Conservation (phyloP, 2,888 invertebrate species). For the Galeruca laticollis region DNA sequence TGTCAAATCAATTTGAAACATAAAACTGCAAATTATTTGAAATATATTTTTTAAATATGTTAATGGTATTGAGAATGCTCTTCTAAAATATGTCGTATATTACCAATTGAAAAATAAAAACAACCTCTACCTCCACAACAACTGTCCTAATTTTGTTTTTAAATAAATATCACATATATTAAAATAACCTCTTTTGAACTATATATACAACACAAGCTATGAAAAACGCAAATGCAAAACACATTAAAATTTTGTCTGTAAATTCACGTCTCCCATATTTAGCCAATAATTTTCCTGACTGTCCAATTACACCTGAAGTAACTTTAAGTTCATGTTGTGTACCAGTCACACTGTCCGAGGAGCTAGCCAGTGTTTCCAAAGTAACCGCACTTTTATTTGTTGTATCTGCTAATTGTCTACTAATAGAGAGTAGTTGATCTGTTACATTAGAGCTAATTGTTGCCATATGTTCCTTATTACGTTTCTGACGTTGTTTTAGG, state of each 20-base stretch:
- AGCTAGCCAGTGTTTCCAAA: conserved; percentile 80
- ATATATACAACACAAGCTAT: conserved; percentile 93
- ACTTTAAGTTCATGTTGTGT: conserved; percentile 86
- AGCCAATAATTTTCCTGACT: conserved; percentile 90
- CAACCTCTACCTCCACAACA: background rate
- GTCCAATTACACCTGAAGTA: conserved; percentile 88
- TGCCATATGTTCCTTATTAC: conserved; percentile 75
- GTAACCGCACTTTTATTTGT: conserved; percentile 89
- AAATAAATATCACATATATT: conserved; percentile 50
- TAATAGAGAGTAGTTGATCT: conserved; percentile 86
- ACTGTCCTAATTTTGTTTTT: background rate
- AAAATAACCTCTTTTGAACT: conserved; percentile 89
- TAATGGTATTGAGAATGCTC: too few species aligned
- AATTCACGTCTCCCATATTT: conserved; percentile 95
- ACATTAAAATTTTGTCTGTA: conserved; percentile 92
- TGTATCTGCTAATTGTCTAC: conserved; percentile 87
- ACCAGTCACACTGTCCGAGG: conserved; percentile 77
- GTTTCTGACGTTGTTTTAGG: conserved; percentile 74
- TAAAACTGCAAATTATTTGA: too few species aligned
- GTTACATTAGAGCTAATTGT: conserved; percentile 84
- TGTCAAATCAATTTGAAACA: too few species aligned
- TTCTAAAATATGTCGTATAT: background rate
- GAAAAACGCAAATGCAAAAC: conserved; percentile 89
- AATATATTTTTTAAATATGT: too few species aligned
- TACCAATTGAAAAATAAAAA: background rate